Percentiles rank a stretch among this genome's conserved stretches.
Evolutionary conservation across 2,113 vertebrate species (phyloP).

Genomic region (Hystrix brachyura): DNA sequence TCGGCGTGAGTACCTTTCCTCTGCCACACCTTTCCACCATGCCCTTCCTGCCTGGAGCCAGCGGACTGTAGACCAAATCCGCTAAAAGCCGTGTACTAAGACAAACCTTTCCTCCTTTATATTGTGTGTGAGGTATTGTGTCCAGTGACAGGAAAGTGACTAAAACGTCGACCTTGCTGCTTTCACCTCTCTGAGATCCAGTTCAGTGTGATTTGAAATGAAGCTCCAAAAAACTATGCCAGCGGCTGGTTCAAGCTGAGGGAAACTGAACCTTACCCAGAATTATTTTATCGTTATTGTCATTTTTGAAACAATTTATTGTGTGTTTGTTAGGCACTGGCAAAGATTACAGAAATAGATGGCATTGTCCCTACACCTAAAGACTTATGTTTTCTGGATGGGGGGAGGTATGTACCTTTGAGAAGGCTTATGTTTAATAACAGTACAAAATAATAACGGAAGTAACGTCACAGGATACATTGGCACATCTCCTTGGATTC

Average conservation of each 20-base stretch:
- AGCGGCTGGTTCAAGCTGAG: not conserved
- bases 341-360: not conserved
- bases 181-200: not conserved
- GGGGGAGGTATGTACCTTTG: not conserved
- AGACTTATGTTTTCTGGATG: not conserved
- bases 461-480: not conserved
- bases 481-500: not conserved
- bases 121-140: not conserved
- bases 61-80: not conserved
- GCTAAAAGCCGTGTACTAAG: not conserved
- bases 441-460: not conserved
- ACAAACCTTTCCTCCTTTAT: not conserved
- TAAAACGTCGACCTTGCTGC: not conserved
- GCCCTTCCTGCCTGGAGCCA: not conserved
- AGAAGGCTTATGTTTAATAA: not conserved
- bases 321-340: not conserved
- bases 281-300: not conserved
- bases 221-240: not conserved
- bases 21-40: not conserved
- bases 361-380: not conserved
- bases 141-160: not conserved
- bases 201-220: not conserved
- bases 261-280: not conserved
- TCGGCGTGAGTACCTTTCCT: not conserved
- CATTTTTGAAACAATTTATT: not conserved